These are phyloP conservation scores for Glaucidium brasilianum DNA, from an alignment of 2,113 vertebrate genomes.

Conservation along the genomic window DNA sequence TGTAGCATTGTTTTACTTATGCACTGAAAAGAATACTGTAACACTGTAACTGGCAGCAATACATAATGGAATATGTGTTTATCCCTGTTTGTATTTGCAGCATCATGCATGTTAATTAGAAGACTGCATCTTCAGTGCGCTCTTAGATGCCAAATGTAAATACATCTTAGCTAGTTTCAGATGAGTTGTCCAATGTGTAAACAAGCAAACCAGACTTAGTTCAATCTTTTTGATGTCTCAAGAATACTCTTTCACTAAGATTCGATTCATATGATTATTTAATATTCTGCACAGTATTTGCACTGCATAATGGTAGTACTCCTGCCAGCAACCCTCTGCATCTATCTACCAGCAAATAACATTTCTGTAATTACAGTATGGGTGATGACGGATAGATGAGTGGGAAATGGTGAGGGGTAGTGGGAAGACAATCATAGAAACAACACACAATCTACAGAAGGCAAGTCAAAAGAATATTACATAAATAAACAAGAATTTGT, in stretches of 20 bases:
- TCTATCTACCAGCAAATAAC: constrained; percentile 37
- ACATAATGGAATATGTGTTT: constrained; percentile 24
- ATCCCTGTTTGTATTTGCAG: constrained; percentile 30
- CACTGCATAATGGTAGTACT: constrained; percentile 31
- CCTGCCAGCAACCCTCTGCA: constrained; percentile 16
- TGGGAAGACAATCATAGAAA: constrained; percentile 10
- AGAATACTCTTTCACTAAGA: constrained; percentile 7
- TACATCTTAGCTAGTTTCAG: not conserved
- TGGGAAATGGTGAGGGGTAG: not conserved
- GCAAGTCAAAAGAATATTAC: constrained; percentile 4
- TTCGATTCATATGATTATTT: constrained; percentile 46
- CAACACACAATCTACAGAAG: not conserved
- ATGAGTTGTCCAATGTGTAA: constrained; percentile 38
- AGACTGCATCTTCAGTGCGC: not conserved
- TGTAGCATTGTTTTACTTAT: not conserved
- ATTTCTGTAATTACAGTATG: constrained; percentile 49
- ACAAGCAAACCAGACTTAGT: constrained; percentile 29
- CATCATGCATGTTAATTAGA: constrained; percentile 63
- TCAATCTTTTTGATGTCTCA: constrained; percentile 11
- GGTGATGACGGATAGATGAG: not conserved
- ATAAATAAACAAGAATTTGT: not conserved
- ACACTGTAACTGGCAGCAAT: constrained; percentile 30
- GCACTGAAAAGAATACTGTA: not conserved
- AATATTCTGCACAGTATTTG: constrained; percentile 41
- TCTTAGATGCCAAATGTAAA: constrained; percentile 34